Base-by-base conservation (phyloP, 2,888 invertebrate genomes). In the Macropis europaea region DNA sequence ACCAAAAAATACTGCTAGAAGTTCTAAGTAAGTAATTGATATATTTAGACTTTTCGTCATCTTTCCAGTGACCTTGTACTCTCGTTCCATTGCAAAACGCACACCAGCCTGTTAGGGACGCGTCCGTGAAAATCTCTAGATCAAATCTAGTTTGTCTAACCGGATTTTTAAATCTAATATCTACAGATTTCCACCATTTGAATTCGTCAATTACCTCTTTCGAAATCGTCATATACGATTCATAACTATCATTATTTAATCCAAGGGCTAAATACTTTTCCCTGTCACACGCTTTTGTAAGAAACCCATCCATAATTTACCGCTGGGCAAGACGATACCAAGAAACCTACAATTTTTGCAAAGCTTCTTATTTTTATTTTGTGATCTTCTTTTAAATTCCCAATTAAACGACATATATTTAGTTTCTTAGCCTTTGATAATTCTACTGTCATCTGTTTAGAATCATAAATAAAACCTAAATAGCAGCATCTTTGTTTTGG, bases 121-220 rank as follows among this genome's bases (percentile, higher is more conserved):
- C 24, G 36, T 62, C 61, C 2, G 53, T 26, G n/a, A 62, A 53
- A 15, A 62, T 45, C 9, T 53, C 52, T 4, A 52, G 9, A n/a
- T 11, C 0, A 26, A n/a, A n/a, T n/a, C n/a, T n/a, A n/a, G n/a
- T n/a, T n/a, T n/a, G n/a, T n/a, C n/a, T n/a, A n/a, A n/a, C n/a
- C n/a, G n/a, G n/a, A n/a, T n/a, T n/a, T n/a, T n/a, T n/a, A n/a
- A n/a, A n/a, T n/a, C n/a, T n/a, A n/a, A n/a, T 4, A n/a, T n/a
- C 34, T 34, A n/a, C n/a, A 5, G 34, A 34, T 3, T 0, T 34
- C 34, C n/a, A n/a, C 34, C 34, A 34, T n/a, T 5, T 34, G n/a
- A 34, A 34, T 5, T 34, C 34, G n/a, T 34, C 34, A 11, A 34
- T 34, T n/a, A 34, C n/a, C 1, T 34, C 34, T 34, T n/a, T 34